Evolutionary conservation across 2,888 invertebrate genomes (phyloP), one percentile per base, ranked within the genome.

Genomic region (Alviniconcha strummeri): DNA sequence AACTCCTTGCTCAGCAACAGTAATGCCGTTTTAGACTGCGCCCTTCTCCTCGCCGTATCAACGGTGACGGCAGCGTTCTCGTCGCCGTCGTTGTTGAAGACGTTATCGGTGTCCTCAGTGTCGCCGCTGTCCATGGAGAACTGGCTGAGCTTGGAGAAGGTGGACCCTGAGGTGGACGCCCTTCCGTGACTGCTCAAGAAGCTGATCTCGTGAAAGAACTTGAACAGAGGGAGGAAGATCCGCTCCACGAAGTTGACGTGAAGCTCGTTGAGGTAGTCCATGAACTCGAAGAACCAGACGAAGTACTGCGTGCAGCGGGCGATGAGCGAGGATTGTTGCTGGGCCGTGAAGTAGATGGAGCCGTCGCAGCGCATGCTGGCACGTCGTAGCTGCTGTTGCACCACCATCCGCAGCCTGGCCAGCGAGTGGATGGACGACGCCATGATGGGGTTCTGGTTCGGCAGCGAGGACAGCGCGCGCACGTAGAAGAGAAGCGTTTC

Each of bases 201-300:
- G 2, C 86, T 86, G 13, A 88, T 84, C 76, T 88, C 88, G 71
- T 89, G 88, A 81, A 91, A 91, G 84, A 90, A 90, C 76, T 89
- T 88, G 83, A 90, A 90, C 71, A 92, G 84, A 3, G 91, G 90
- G 54, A 85, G 85, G 81, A 89, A 91, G 78, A 92, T 90, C 74
- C 90, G 85, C 52, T 90, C 89, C 5, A 88, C 87, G 82, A 90
- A 92, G 72, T 90, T 90, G 13, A 83, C 85, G 56, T 89, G 85
- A 1, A 92, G 85, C 55, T 89, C 88, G 15, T 89, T 84, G 1
- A 91, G 84, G 81, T 90, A 92, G 60, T 90, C 89, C 83, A 91
- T 84, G 83, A 90, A 90, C 69, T 90, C 86, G 78, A 90, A 90
- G 81, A 89, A 91, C 91, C 91, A 92, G 5, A 87, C 87, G 81